Percentiles rank a stretch among this genome's conserved stretches.
Conservation (phyloP, 2,888 invertebrate genomes). For the Drosophila subquinaria region DNA sequence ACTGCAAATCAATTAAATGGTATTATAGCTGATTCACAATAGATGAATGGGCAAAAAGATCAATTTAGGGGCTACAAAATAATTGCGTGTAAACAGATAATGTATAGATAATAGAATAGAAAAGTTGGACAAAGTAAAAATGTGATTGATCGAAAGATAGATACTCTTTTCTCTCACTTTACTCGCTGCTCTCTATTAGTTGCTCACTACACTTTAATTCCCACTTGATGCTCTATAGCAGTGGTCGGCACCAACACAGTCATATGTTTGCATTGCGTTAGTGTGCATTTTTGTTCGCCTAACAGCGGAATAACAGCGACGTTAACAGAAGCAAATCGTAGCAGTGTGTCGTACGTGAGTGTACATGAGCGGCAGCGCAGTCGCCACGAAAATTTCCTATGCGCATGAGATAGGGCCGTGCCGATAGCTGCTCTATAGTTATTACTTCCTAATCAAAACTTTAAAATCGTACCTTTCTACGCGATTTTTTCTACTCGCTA, state of each 20-base stretch:
- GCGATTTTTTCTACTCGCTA: neutral
- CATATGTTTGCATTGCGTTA: too few relatives aligned
- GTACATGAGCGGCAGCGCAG: too few relatives aligned
- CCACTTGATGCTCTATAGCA: neutral
- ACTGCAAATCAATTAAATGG: conserved; percentile 22
- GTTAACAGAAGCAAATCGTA: too few relatives aligned
- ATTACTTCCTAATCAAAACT: neutral
- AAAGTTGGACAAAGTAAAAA: neutral
- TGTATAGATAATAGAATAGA: neutral
- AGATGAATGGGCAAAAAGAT: neutral
- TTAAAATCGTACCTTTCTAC: too few relatives aligned
- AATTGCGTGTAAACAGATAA: neutral
- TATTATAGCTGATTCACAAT: neutral
- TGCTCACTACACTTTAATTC: neutral
- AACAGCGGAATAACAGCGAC: too few relatives aligned
- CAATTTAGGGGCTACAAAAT: neutral
- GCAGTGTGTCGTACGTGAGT: too few relatives aligned
- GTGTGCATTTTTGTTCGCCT: too few relatives aligned
- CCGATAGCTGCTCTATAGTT: neutral
- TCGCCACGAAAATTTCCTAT: too few relatives aligned
- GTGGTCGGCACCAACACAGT: too few relatives aligned
- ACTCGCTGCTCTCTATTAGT: neutral
- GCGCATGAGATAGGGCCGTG: too few relatives aligned
- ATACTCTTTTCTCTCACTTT: neutral
- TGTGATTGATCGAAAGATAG: neutral